Percentiles rank a stretch among this genome's conserved stretches.
Evolutionary conservation across 2,797 vertebrate species (phyloP).

Genomic region (Acanthiza pusilla): DNA sequence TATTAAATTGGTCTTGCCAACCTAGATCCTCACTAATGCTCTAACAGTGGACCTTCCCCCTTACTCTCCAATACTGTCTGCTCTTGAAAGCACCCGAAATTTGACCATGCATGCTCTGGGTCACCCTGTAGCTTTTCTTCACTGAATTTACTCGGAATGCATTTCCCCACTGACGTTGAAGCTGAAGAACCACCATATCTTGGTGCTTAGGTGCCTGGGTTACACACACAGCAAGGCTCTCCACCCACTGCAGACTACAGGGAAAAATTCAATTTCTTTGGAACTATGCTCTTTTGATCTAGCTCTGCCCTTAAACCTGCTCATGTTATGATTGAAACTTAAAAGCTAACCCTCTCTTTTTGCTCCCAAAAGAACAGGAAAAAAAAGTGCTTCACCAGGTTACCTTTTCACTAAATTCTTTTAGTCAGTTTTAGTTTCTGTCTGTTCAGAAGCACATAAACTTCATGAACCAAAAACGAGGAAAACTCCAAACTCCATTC

Average conservation of each 20-base stretch:
- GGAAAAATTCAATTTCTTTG: conserved; percentile 58
- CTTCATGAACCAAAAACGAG: neutral
- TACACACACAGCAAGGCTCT: neutral
- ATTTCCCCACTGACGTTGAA: neutral
- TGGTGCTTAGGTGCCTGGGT: neutral
- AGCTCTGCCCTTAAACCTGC: neutral
- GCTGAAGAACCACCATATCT: neutral
- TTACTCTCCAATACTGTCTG: neutral
- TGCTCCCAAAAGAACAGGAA: neutral
- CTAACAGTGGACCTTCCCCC: neutral
- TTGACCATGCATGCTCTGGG: neutral
- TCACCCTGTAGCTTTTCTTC: neutral
- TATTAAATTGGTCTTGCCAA: neutral
- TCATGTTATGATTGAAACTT: neutral
- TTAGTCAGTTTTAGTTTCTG: neutral
- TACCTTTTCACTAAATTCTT: neutral
- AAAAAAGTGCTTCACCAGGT: neutral
- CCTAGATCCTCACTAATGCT: neutral
- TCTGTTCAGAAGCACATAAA: neutral
- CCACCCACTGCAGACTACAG: neutral
- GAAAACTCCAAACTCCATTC: neutral
- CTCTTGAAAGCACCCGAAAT: neutral
- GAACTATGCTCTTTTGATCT: conserved; percentile 27
- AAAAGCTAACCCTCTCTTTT: neutral
- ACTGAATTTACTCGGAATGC: neutral